phyloP scores from a whole-genome alignment of 2,888 invertebrate species.

The Monochamus alternatus region DNA sequence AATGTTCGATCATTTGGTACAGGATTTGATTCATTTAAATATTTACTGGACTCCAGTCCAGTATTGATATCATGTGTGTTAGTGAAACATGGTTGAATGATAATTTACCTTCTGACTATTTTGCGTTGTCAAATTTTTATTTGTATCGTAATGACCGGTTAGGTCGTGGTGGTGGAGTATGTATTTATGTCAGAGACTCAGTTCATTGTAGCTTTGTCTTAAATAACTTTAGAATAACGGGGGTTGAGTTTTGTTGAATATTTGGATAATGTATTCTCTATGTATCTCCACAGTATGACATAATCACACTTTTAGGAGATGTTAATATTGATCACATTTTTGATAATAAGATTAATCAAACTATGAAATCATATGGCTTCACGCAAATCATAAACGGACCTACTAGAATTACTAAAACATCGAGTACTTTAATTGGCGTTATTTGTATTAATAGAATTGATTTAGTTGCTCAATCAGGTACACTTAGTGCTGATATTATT shows the following conservation, averaged over 20 bases:
- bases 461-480: not conserved
- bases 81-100: not conserved
- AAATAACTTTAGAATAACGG: not conserved
- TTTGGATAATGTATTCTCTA: not conserved
- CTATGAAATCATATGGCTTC: not conserved
- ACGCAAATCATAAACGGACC: not conserved
- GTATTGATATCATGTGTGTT: not conserved
- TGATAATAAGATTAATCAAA: not conserved
- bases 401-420: not conserved
- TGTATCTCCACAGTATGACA: not conserved
- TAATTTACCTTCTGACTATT: not conserved
- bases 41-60: no score
- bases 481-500: not conserved
- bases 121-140: not conserved
- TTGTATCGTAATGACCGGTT: not conserved
- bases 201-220: not conserved
- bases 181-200: not conserved
- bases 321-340: not conserved
- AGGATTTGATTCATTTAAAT: not conserved
- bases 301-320: not conserved
- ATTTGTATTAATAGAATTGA: not conserved
- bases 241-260: not conserved
- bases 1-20: conserved; percentile 3
- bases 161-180: not conserved
- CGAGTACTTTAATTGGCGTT: not conserved